These are phyloP conservation scores for Corythucha ciliata DNA, from an alignment of 2,888 invertebrate species.

Conservation along the genomic window DNA sequence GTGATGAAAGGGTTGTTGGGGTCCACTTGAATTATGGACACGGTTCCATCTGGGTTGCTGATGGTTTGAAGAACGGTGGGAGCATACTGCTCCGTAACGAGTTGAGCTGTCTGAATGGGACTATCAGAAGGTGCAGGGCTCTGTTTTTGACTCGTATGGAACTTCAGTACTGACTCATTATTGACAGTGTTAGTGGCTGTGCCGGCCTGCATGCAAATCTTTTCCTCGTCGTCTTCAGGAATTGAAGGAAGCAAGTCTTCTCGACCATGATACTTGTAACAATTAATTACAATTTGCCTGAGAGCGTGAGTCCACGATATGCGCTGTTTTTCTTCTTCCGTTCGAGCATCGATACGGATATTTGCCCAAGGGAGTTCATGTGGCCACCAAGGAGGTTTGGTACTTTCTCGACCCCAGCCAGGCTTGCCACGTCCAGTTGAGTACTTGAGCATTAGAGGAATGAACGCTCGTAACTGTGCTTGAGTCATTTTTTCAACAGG, in stretches of 20 bases:
- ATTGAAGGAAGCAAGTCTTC: constrained; percentile 94
- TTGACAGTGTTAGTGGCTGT: no score
- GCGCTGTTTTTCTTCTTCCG: constrained; percentile 94
- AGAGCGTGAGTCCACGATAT: constrained; percentile 97
- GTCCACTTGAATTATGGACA: constrained; percentile 90
- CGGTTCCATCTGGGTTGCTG: constrained; percentile 89
- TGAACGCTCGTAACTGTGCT: constrained; percentile 91
- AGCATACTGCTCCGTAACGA: constrained; percentile 29
- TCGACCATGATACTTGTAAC: constrained; percentile 93
- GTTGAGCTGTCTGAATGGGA: constrained; percentile 34
- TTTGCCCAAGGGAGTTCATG: constrained; percentile 97
- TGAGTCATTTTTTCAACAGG: constrained; percentile 99
- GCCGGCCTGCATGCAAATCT: constrained; percentile 10
- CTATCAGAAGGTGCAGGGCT: constrained; percentile 42
- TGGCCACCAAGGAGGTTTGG: constrained; percentile 96
- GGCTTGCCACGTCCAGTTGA: constrained; percentile 82
- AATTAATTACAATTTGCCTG: constrained; percentile 92
- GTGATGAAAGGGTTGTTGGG: constrained; percentile 88
- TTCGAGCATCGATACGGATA: constrained; percentile 91
- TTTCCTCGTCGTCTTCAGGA: constrained; percentile 70
- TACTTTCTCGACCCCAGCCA: constrained; percentile 94
- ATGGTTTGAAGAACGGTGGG: constrained; percentile 86
- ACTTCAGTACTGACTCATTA: constrained; percentile 42
- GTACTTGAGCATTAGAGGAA: constrained; percentile 95
- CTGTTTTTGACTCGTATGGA: constrained; percentile 43